phyloP scores from a whole-genome alignment of 2,797 vertebrate species.

The Lagodon rhomboides region DNA sequence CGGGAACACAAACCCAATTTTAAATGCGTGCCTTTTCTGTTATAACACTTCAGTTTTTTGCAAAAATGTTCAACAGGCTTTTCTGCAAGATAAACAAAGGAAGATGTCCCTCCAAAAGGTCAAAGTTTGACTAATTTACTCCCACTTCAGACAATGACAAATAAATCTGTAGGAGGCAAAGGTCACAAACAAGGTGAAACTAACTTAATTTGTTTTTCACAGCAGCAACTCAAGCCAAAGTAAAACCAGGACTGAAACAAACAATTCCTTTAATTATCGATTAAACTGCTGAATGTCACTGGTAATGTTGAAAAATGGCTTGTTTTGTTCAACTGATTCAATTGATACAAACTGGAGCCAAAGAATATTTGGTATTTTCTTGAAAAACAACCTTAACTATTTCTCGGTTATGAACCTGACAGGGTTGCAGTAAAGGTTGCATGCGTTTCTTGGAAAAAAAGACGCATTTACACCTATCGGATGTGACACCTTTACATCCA shows the following conservation, averaged over 20 bases:
- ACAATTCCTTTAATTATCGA: background rate
- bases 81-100: background rate
- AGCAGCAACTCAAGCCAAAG: background rate
- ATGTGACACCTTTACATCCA: too few species aligned
- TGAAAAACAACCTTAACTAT: background rate
- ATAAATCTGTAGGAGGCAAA: background rate
- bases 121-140: conserved; percentile 16
- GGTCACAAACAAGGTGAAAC: background rate
- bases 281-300: background rate
- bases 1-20: conserved; percentile 14
- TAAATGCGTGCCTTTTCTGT: background rate
- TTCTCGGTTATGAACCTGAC: background rate
- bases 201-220: background rate
- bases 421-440: too few species aligned
- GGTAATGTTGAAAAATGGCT: background rate
- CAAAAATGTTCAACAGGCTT: background rate
- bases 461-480: too few species aligned
- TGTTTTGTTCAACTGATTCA: too few species aligned
- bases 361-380: background rate
- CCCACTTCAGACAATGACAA: background rate
- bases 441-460: too few species aligned
- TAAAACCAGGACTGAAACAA: background rate
- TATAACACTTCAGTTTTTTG: background rate
- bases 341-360: background rate
- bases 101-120: background rate